Evolutionary conservation across 2,888 invertebrate genomes (phyloP).

Genomic region (Tethea ocularis): DNA sequence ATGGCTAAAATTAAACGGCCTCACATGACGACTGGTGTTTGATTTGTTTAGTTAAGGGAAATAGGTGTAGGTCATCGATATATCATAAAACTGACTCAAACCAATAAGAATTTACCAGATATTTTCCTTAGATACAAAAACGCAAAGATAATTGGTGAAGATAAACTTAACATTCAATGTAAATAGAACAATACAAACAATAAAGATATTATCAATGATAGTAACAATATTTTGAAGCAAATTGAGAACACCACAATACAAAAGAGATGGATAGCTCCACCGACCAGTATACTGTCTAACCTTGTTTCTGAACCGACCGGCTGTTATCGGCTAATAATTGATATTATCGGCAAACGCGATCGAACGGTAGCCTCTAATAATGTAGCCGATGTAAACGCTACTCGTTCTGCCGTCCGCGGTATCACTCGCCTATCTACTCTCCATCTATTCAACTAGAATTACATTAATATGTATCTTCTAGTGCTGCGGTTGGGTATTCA

Average conservation of each 20-base stretch:
- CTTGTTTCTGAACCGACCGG: constrained; percentile 1
- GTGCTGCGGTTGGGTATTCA: not conserved
- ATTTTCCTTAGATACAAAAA: too few relatives aligned
- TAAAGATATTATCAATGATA: too few relatives aligned
- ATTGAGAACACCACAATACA: constrained; percentile 5
- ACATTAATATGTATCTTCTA: constrained; percentile 13
- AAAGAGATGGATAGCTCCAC: constrained; percentile 10
- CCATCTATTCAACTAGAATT: constrained; percentile 15
- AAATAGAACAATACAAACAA: too few relatives aligned
- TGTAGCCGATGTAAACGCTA: constrained; percentile 14
- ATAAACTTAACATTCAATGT: too few relatives aligned
- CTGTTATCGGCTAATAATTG: constrained; percentile 25
- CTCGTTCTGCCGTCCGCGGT: constrained; percentile 21
- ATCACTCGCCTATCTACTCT: constrained; percentile 9
- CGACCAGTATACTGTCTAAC: not conserved
- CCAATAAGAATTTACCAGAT: too few relatives aligned
- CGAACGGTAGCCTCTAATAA: constrained; percentile 17
- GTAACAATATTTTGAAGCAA: constrained; percentile 4
- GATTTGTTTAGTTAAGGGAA: constrained; percentile 33
- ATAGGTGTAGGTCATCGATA: not conserved
- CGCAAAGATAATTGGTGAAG: too few relatives aligned
- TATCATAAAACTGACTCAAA: not conserved
- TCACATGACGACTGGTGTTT: constrained; percentile 24
- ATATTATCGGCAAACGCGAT: constrained; percentile 21
- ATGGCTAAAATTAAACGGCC: constrained; percentile 44